Base-by-base conservation (phyloP, 2,888 invertebrate genomes). In the Anodontia alba region DNA sequence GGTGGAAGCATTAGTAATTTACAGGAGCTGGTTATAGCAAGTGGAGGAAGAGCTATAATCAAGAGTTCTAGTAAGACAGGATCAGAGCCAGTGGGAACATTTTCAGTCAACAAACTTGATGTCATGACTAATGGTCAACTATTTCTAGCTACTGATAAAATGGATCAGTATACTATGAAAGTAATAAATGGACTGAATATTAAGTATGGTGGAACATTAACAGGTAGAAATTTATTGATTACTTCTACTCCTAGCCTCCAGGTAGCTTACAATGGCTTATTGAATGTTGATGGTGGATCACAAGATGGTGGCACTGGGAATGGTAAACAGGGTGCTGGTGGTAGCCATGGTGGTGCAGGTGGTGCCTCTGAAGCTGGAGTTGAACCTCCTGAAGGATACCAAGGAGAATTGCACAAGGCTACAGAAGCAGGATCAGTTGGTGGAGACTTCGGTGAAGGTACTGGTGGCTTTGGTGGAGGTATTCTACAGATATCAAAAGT, bases 301-400 rank as follows among this genome's bases (percentile, higher is more conserved):
- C 49, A 83, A n/a, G 73, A 68, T 10, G 33, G 51, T 31, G 89
- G 88, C 1, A 26, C 73, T 23, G 84, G 84, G 26, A 81, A 78
- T 67, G 88, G 86, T 26, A 17, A 26, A 0, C 77, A 69, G 57
- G 90, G 90, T 15, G 80, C 86, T 12, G 91, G 91, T 29, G 91
- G 84, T 1, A 88, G 87, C 66, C 73, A 88, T 83, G 91, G 91
- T 31, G 91, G 91, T n/a, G 78, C 81, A 33, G 91, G 91, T 42
- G 91, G 91, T 12, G n/a, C 26, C 0, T 82, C 89, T 0, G 42
- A 10, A n/a, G 68, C 77, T 43, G 78, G 76, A 17, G 51, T 70
- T 12, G 20, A 43, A 51, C 80, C 88, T 17, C 23, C 54, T 23
- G 51, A 36, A 42, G 74, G 74, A 12, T 83, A 78, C 69, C 78